Percentiles rank a stretch among this genome's conserved stretches.
Conservation (phyloP, 2,113 vertebrate species). For the Mastomys coucha region DNA sequence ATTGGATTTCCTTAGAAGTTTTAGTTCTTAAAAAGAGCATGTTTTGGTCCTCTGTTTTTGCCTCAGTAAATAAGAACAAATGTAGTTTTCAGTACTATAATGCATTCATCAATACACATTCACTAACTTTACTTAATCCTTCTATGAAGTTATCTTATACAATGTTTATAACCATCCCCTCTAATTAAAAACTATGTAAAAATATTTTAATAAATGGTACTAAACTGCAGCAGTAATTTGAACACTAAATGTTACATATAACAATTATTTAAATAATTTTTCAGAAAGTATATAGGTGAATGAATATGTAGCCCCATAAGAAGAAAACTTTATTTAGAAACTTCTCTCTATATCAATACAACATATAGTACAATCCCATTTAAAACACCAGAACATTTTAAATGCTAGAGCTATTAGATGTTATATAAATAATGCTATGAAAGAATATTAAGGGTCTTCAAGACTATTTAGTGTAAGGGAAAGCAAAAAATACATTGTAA, state of each 20-base stretch:
- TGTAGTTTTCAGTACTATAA: not conserved
- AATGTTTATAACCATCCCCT: not conserved
- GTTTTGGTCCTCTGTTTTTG: not conserved
- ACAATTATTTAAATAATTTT: slow-evolving; percentile 20
- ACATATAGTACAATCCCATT: not conserved
- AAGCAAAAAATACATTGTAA: not conserved
- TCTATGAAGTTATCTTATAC: not conserved
- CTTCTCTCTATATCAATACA: not conserved
- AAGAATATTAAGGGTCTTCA: not conserved
- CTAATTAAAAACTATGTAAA: slow-evolving; percentile 26
- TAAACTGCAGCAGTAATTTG: not conserved
- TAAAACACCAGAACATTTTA: not conserved
- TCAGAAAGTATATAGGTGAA: not conserved
- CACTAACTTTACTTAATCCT: not conserved
- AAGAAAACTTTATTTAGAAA: not conserved
- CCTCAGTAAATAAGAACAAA: not conserved
- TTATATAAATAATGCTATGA: slow-evolving; percentile 4
- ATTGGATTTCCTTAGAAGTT: slow-evolving; percentile 6
- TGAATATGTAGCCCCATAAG: not conserved
- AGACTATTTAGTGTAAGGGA: not conserved
- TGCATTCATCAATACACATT: slow-evolving; percentile 12
- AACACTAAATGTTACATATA: not conserved
- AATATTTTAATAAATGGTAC: slow-evolving; percentile 3
- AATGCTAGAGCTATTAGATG: not conserved
- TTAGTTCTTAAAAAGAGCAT: slow-evolving; percentile 14